Evolutionary conservation across 2,888 invertebrate genomes (phyloP), one percentile per base, ranked within the genome.

Genomic region (Lingula anatina): DNA sequence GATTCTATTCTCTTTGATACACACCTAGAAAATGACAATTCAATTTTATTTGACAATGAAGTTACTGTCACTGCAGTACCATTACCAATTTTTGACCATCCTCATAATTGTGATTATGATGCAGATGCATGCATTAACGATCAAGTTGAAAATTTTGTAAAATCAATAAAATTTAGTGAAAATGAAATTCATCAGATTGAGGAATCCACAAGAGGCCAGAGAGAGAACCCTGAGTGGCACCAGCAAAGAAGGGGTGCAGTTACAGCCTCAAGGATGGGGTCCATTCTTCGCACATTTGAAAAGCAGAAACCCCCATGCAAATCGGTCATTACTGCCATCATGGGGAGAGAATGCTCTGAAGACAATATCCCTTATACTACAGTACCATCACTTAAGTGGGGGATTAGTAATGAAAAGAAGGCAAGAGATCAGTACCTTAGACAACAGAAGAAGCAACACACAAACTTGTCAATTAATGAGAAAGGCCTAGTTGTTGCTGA

Each of bases 351-450:
- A n/a, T n/a, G n/a, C n/a, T n/a, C n/a, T n/a, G n/a, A n/a, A n/a
- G n/a, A n/a, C n/a, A n/a, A n/a, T n/a, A n/a, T n/a, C n/a, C n/a
- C n/a, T n/a, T n/a, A 35, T 20, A 15, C 24, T 7, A 45, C 25
- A 35, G 46, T 50, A 18, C 39, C 41, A 25, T 39, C 46, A 9
- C 28, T 50, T 27, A 45, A 50, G 42, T 50, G 46, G 50, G 45
- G 50, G 12, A 27, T 15, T 4, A 46, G 7, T 3, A 45, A 50
- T 41, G 46, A 50, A 35, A 26, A 3, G 3, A 36, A 37, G 9
- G 50, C 37, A 25, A 50, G 41, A 27, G 20, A 36, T 12, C 21
- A 23, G 37, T 50, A 47, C 24, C 2, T 37, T 23, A 9, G 40
- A 18, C 38, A 42, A 38, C 9, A 35, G 12, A 20, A 21, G 38